Base-by-base conservation (phyloP, 2,797 vertebrate genomes). In the Distichodus sexfasciatus region DNA sequence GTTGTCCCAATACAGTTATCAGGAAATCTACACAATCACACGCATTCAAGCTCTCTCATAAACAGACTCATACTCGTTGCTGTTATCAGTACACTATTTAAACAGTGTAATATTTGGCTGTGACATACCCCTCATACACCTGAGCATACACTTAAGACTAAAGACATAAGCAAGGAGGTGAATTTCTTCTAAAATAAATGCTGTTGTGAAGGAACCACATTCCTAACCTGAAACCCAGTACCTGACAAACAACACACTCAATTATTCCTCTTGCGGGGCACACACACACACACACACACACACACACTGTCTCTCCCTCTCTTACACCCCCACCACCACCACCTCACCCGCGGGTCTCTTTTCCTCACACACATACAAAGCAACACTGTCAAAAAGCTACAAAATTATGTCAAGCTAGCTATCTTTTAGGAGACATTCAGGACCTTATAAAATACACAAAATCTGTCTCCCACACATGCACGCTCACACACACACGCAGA, bases 191-290 rank as follows among this genome's bases (percentile, higher is more conserved):
- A 54, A 41, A 62, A 69, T 70, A 17, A 12, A 44, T 55, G 84
- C 87, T 85, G 90, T 90, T 91, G 89, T 87, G 87, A 89, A 87
- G 83, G 70, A 87, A 84, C 87, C 71, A 41, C 89, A 90, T 92
- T 92, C 90, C 90, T 84, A 80, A 60, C 81, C 84, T 88, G 87
- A 90, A 92, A 89, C 86, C 84, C 81, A 80, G 84, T 87, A 90
- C 87, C 91, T 92, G 90, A 90, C 90, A 91, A 90, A 90, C 91
- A 92, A 90, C 87, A 89, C 88, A 90, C 85, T 90, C 88, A 87
- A 87, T 91, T 91, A 89, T 91, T 89, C 90, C 89, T 84, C 87
- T 82, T 81, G 12, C n/a, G 29, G 31, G 14, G 70, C 54, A 70
- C 72, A 74, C 71, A 69, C 46, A 60, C 2, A 77, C 76, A 47